Evolutionary conservation across 2,888 invertebrate genomes (phyloP).

Genomic region (Onthophagus sagittarius): DNA sequence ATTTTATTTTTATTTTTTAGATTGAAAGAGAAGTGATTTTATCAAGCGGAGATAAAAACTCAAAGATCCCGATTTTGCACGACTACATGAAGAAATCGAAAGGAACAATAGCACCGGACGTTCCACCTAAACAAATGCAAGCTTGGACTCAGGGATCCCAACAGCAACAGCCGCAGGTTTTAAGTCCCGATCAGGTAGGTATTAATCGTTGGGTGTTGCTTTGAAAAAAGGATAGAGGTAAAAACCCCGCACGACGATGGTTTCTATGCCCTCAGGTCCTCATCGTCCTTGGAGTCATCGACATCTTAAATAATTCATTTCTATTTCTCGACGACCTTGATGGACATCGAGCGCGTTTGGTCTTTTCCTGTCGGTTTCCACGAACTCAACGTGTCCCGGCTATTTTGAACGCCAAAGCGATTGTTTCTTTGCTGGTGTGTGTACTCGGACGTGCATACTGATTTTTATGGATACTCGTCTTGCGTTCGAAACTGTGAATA

Average conservation of each 20-base stretch:
- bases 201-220: not conserved
- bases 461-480: not conserved
- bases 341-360: not conserved
- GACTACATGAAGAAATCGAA: slow-evolving; percentile 64
- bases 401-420: not conserved
- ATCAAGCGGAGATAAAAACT: slow-evolving; percentile 70
- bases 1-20: slow-evolving; percentile 47
- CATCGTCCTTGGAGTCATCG: not conserved
- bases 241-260: not conserved
- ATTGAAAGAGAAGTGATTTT: slow-evolving; percentile 76
- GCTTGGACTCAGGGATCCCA: slow-evolving; percentile 61
- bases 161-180: slow-evolving; percentile 35
- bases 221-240: not conserved
- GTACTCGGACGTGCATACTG: not conserved
- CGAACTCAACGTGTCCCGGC: not conserved
- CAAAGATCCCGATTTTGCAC: slow-evolving; percentile 73
- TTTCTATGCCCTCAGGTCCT: not conserved
- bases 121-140: slow-evolving; percentile 68
- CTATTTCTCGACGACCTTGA: not conserved
- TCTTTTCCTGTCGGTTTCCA: not conserved
- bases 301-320: not conserved
- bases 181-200: slow-evolving; percentile 45
- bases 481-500: not conserved
- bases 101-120: slow-evolving; percentile 69
- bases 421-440: not conserved